Percentiles rank a stretch among this genome's conserved stretches.
Conservation (phyloP, 2,113 vertebrate species). For the Salminus brasiliensis region DNA sequence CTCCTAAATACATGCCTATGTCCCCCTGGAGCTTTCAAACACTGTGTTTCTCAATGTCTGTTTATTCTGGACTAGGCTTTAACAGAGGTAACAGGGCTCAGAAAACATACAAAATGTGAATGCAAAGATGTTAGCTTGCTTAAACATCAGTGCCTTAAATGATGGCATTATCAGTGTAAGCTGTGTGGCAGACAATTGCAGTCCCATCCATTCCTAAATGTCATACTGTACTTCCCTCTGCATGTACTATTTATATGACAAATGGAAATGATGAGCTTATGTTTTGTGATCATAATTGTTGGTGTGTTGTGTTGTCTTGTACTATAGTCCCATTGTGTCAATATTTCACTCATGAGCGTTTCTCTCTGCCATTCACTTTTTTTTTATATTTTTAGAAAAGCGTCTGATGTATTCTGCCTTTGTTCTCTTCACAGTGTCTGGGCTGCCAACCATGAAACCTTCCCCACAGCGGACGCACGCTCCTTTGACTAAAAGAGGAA, state of each 20-base stretch:
- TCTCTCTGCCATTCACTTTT: background rate
- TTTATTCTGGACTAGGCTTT: background rate
- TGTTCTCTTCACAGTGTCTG: constrained; percentile 10
- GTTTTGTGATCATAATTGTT: constrained; percentile 27
- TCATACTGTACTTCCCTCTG: background rate
- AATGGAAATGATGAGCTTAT: background rate
- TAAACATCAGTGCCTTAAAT: background rate
- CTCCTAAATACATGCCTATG: constrained; percentile 12
- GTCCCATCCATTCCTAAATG: background rate
- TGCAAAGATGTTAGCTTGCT: background rate
- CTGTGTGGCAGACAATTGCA: background rate
- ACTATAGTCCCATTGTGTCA: constrained; percentile 9
- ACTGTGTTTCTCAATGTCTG: background rate
- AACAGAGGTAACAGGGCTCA: too few species aligned
- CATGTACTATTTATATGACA: constrained; percentile 30
- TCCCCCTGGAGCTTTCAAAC: background rate
- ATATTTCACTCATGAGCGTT: constrained; percentile 43
- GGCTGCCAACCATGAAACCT: constrained; percentile 54
- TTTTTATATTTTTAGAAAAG: constrained; percentile 25
- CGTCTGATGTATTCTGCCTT: constrained; percentile 46
- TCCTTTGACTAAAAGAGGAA: constrained; percentile 46
- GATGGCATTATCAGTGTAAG: background rate
- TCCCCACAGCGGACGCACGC: constrained; percentile 44
- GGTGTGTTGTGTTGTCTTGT: background rate
- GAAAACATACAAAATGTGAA: background rate